Evolutionary conservation across 2,888 invertebrate species (phyloP), one percentile per base, ranked within the genome.

Genomic region (Eupelmus urozonus): DNA sequence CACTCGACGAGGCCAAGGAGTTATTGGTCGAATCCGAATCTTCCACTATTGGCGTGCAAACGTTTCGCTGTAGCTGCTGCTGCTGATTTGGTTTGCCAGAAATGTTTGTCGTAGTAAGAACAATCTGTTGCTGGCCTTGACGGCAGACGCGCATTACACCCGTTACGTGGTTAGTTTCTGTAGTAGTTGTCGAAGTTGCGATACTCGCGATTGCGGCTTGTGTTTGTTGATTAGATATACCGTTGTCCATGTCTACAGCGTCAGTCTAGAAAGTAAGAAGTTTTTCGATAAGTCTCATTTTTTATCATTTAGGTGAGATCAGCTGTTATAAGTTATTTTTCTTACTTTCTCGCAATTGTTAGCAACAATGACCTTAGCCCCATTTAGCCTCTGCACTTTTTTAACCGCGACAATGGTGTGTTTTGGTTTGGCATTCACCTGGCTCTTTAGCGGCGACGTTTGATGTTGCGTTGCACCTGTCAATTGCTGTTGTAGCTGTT

Each of bases 1-100:
- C 91, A 78, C 92, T 92, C 78, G 92, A 92, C 1, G 92, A 93
- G 11, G 93, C 92, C 49, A 92, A 82, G 1, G 93, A 93, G 87
- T 92, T 92, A 84, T 92, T 92, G 4, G 91, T 91, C 2, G 91
- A 91, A 78, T 91, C 90, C 1, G 91, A 90, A 80, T 91, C 91
- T 67, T 91, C 91, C 42, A 89, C 89, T 9, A 89, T 84, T 20
- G 88, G 86, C 0, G 87, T 88, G 63, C 85, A 65, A 5, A 71
- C 74, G 40, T 74, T 76, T 13, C 69, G 71, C 20, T 66, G 78
- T 23, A 67, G 73, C 16, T 77, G 81, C 20, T 73, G 75, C 23
- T 73, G 76, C 27, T 13, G 45, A 16, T 45, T 9, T 3, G 53
- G 53, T 34, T 1, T 23, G 40, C 18, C 13, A n/a, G 51, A 4